Base-by-base conservation (phyloP, 2,797 vertebrate genomes). In the Salarias fasciatus region DNA sequence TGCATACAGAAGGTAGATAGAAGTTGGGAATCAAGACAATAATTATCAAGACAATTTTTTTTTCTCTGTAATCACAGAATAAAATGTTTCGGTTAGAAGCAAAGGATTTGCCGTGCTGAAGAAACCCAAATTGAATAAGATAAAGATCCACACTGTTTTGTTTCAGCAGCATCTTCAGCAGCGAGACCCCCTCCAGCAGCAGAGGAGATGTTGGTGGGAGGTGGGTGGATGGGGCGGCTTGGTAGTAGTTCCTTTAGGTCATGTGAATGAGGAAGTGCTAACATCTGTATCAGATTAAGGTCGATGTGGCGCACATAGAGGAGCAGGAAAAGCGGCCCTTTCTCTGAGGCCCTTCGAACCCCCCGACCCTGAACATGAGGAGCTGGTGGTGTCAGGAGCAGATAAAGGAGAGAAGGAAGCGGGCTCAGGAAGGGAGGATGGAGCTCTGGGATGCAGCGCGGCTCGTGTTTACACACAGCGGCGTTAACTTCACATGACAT, bases 261-360 rank as follows among this genome's bases (percentile, higher is more conserved):
- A 88, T 94, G 92, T 92, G 92, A 93, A 94, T 88, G 63, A 89
- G 89, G 88, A 91, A 82, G 77, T 66, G 56, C 69, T 78, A 76
- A 88, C 92, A 93, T 92, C 90, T 93, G 91, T 83, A 80, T 88
- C 83, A 86, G 75, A 92, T 92, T 90, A 91, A 62, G 56, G 66
- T 73, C 24, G 46, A 83, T 59, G 45, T 11, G 5, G 52, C 36
- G 66, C 43, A 68, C 30, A 42, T 8, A 42, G 48, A 59, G 18
- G 18, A 13, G 70, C 47, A 67, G 47, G 61, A 60, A 52, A 62
- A 76, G n/a, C 44, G 48, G 12, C 42, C 37, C 42, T 66, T 58
- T 67, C 35, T 13, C 29, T 71, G 30, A 57, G 52, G 36, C 60
- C 61, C 45, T 60, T 69, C 80, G 53, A 79, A 72, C 75, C 5